phyloP scores from a whole-genome alignment of 2,797 vertebrate species.

The Gouania willdenowi region DNA sequence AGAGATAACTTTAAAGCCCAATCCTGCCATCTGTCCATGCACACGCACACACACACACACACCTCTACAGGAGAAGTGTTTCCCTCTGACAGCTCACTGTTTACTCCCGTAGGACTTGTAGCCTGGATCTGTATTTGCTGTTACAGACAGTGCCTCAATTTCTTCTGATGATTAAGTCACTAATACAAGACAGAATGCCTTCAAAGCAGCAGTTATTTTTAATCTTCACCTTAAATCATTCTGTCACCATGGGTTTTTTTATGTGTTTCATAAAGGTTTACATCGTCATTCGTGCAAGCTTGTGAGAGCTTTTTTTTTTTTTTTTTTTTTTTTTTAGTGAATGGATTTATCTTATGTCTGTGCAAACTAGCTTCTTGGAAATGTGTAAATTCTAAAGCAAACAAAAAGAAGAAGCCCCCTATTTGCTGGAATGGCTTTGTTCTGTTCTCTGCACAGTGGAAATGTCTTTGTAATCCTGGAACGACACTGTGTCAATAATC shows the following conservation, averaged over 20 bases:
- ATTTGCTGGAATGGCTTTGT: constrained; percentile 43
- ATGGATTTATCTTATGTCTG: constrained; percentile 47
- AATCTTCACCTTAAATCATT: constrained; percentile 15
- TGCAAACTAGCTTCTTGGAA: constrained; percentile 55
- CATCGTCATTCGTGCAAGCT: constrained; percentile 36
- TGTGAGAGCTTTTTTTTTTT: constrained; percentile 13
- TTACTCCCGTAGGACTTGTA: constrained; percentile 63
- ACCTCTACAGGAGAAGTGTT: constrained; percentile 34
- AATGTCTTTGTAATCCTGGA: constrained; percentile 55
- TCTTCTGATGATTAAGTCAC: constrained; percentile 47
- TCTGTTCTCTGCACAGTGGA: constrained; percentile 48
- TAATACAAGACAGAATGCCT: constrained; percentile 44
- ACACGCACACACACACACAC: neutral
- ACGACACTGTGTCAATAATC: constrained; percentile 62
- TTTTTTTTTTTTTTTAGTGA: too few relatives aligned
- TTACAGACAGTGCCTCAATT: constrained; percentile 32
- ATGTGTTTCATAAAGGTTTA: constrained; percentile 25
- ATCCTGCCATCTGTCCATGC: neutral
- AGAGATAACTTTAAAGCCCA: constrained; percentile 43
- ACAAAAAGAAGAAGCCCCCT: constrained; percentile 50
- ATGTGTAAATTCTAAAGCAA: constrained; percentile 49
- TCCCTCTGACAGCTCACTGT: constrained; percentile 59
- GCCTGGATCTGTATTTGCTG: constrained; percentile 55
- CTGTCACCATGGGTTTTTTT: constrained; percentile 9
- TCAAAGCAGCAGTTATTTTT: constrained; percentile 19